Percentiles rank a stretch among this genome's conserved stretches.
Evolutionary conservation across 2,113 vertebrate species (phyloP).

Genomic region (Hystrix brachyura): DNA sequence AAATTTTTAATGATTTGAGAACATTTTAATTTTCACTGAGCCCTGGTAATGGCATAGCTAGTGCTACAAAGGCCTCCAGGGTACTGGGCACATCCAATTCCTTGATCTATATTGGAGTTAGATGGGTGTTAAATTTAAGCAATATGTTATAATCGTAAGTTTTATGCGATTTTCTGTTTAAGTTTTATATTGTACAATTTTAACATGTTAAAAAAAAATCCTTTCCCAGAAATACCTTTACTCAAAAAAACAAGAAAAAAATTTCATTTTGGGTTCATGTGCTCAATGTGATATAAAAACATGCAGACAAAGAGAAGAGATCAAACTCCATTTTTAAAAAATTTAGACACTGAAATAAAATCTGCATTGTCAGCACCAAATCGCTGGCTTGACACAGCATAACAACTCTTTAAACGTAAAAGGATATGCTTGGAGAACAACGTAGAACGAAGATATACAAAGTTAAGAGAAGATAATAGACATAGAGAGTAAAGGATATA

Average conservation of each 20-base stretch:
- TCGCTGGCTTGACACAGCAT: neutral
- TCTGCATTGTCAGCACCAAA: neutral
- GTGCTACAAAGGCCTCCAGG: neutral
- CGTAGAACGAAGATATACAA: neutral
- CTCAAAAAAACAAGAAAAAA: neutral
- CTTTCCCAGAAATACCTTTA: constrained; percentile 42
- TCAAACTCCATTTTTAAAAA: neutral
- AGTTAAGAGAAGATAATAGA: neutral
- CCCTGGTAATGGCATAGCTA: neutral
- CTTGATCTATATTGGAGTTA: neutral
- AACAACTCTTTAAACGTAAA: neutral
- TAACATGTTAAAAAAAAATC: constrained; percentile 36
- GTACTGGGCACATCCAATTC: neutral
- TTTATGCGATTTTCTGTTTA: neutral
- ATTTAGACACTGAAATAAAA: constrained; percentile 20
- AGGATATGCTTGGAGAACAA: neutral
- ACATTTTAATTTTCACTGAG: neutral
- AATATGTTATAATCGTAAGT: neutral
- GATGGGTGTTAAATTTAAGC: neutral
- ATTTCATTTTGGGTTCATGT: neutral
- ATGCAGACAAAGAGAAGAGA: constrained; percentile 11
- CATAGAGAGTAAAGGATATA: neutral
- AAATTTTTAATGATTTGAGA: constrained; percentile 40
- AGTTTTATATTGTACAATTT: neutral
- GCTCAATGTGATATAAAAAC: neutral